Evolutionary conservation across 2,888 invertebrate genomes (phyloP), one percentile per base, ranked within the genome.

Genomic region (Drosophila formosana): DNA sequence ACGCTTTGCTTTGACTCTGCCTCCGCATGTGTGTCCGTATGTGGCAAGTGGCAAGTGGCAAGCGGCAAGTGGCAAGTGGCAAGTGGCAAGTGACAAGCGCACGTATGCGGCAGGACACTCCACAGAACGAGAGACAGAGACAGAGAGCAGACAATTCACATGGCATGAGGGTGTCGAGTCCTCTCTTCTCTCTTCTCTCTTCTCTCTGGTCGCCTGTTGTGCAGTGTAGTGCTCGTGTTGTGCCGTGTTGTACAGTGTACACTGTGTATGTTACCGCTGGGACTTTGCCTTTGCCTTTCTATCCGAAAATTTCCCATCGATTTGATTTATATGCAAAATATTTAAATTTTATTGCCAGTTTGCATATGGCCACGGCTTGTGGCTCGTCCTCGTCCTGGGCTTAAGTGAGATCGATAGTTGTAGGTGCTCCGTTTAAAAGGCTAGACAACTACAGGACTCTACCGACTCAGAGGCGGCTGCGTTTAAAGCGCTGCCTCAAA

Each of bases 241-340:
- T 41, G 45, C n/a, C 8, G 43, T 30, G 43, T 52, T 34, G 61
- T 25, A 58, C 55, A 30, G 76, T 65, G 39, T 18, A 58, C 55
- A 30, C 72, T 65, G 39, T 66, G 52, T 63, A 56, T 63, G 65
- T 45, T 64, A 57, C 75, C 62, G 37, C n/a, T 74, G 74, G 75
- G 74, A 66, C 34, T 34, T 37, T 37, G 57, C 72, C 53, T 25
- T 76, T 72, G 66, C 69, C 76, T 74, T 74, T 79, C 75, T 68
- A 66, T 76, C 55, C 80, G 69, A 78, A 78, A 81, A 86, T 72
- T 81, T 83, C 58, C 68, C 79, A 86, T 83, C 83, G 83, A 83
- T 83, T 86, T 83, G 83, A 83, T 83, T 83, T 83, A 83, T 86
- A 83, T 79, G 87, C 66, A 81, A 83, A 86, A 83, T 86, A 83